Percentiles rank a stretch among this genome's conserved stretches.
phyloP scores from a whole-genome alignment of 2,113 vertebrate genomes.

The Cisticola juncidis region DNA sequence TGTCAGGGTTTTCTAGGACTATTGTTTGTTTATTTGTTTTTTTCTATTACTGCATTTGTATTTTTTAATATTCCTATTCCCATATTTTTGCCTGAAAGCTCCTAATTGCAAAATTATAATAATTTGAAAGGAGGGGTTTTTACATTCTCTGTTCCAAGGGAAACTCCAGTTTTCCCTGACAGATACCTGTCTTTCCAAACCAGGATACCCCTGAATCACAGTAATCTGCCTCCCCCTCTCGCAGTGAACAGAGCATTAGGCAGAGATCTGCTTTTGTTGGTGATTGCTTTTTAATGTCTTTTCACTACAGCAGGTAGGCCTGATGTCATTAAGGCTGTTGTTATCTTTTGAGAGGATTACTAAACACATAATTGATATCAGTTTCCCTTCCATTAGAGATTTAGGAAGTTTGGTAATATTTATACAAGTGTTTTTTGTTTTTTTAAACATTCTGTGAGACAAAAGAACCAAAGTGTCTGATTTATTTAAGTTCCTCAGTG shows the following conservation, averaged over 20 bases:
- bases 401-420: not conserved
- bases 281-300: conserved; percentile 55
- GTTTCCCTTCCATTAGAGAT: not conserved
- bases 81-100: too few relatives aligned
- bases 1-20: too few relatives aligned
- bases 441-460: not conserved
- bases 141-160: too few relatives aligned
- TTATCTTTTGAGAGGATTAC: conserved; percentile 41
- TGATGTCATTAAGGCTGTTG: conserved; percentile 34
- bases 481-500: not conserved
- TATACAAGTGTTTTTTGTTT: not conserved
- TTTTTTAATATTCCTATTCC: too few relatives aligned
- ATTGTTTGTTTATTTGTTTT: too few relatives aligned
- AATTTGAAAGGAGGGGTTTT: too few relatives aligned
- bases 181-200: too few relatives aligned
- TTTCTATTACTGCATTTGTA: too few relatives aligned
- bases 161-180: too few relatives aligned
- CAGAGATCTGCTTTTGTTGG: conserved; percentile 24
- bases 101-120: too few relatives aligned
- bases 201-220: not conserved
- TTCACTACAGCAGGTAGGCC: not conserved
- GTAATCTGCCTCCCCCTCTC: not conserved
- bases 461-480: not conserved
- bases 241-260: not conserved
- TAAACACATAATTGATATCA: conserved; percentile 20